Conservation (phyloP, 2,113 vertebrate species). For the Petroica traversi region DNA sequence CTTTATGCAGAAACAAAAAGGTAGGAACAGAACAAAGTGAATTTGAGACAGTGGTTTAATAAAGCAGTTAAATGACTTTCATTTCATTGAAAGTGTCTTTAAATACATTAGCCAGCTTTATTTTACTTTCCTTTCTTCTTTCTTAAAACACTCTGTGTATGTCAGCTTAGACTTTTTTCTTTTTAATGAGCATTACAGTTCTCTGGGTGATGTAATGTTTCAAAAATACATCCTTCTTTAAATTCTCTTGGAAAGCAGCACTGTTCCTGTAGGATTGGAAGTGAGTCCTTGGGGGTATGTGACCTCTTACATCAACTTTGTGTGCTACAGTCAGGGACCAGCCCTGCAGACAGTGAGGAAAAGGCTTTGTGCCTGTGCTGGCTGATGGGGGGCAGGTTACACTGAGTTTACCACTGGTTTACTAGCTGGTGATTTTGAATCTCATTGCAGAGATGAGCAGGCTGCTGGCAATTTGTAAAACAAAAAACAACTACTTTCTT, state of each 20-base stretch:
- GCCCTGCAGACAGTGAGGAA: not conserved
- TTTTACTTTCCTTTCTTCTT: constrained; percentile 62
- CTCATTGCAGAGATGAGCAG: not conserved
- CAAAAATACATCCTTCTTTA: constrained; percentile 34
- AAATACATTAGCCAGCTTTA: constrained; percentile 65
- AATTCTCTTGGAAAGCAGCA: constrained; percentile 23
- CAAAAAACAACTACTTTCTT: not conserved
- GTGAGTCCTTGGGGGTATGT: not conserved
- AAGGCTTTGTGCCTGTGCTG: not conserved
- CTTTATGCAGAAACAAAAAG: constrained; percentile 34
- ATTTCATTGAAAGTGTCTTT: constrained; percentile 69
- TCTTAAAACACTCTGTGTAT: constrained; percentile 46
- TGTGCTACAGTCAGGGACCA: not conserved
- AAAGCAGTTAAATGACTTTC: constrained; percentile 70
- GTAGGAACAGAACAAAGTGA: constrained; percentile 50
- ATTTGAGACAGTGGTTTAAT: constrained; percentile 64
- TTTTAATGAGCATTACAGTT: constrained; percentile 26
- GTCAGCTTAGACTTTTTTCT: not conserved
- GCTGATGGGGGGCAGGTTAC: not conserved
- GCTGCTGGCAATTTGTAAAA: not conserved
- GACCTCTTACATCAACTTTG: constrained; percentile 25
- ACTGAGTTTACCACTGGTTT: not conserved
- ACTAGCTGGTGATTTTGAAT: not conserved
- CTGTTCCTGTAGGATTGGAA: not conserved
- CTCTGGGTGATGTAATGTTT: not conserved